Base-by-base conservation (phyloP, 2,113 vertebrate genomes). In the Caracal caracal region DNA sequence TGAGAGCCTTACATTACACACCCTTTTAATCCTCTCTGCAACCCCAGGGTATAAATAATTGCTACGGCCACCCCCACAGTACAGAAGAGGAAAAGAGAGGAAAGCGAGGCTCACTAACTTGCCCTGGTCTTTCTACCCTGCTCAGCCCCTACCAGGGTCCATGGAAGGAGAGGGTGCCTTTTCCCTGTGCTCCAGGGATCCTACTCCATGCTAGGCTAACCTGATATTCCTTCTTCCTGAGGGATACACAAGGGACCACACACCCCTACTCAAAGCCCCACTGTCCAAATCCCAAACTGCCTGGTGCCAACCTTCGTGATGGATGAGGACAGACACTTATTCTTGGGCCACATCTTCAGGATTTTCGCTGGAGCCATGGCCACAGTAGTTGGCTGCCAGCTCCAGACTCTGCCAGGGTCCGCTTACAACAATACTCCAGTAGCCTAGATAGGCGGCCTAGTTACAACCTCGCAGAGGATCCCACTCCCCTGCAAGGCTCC, bases 371-470 rank as follows among this genome's bases (percentile, higher is more conserved):
- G 56, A 20, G 37, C 43, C 51, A 56, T 28, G 40, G 40, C 28
- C 10, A 83, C 2, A 1, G 68, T 1, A 68, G 8, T 2, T 1
- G n/a, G 75, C 0, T 15, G 0, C 59, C 49, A 24, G 76, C 19
- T 33, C 35, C 37, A 28, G 70, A 20, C 59, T 71, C 24, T 51
- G 81, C 17, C 81, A 70, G 28, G 35, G 5, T 56, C 68, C 65
- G 6, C 5, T n/a, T 79, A 16, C 24, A 65, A 88, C 70, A 51
- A 47, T 4, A 53, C 15, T 7, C 33, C 86, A 76, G 17, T 0
- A 26, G 68, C 61, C 78, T 78, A 30, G 33, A 3, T 53, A 30
- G 0, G 7, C 20, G 51, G 16, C 49, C 33, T 65, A 17, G 37
- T 88, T 79, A 80, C 79, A 71, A 51, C 59, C 7, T 30, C 28